phyloP scores from a whole-genome alignment of 2,888 invertebrate species.

The Leucophenga montana region DNA sequence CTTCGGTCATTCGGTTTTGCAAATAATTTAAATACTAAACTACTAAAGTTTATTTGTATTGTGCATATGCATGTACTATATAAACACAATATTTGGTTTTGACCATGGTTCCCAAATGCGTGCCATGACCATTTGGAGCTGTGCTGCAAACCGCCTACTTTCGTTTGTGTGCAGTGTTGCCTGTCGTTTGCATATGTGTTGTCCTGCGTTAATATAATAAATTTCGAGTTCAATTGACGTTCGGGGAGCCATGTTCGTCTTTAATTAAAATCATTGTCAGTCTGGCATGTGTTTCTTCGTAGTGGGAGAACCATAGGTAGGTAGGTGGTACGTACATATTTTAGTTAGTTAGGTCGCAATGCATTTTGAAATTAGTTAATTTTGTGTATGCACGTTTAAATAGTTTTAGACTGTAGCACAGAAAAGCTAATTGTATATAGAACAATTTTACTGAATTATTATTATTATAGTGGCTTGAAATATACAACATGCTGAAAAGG shows the following conservation, averaged over 20 bases:
- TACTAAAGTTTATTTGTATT: constrained; percentile 64
- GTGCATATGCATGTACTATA: constrained; percentile 5
- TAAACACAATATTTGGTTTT: no score
- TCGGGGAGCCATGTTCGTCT: constrained; percentile 62
- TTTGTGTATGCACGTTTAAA: background rate
- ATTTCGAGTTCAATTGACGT: constrained; percentile 58
- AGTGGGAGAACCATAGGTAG: no score
- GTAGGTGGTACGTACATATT: no score
- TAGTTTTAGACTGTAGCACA: background rate
- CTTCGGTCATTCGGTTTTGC: constrained; percentile 16
- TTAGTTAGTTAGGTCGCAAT: no score
- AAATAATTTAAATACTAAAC: constrained; percentile 68
- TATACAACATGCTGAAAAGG: no score
- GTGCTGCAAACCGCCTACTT: constrained; percentile 31
- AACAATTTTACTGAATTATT: background rate
- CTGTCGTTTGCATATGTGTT: constrained; percentile 38
- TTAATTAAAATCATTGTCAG: constrained; percentile 55
- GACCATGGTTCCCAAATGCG: constrained; percentile 40
- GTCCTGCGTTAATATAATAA: constrained; percentile 2
- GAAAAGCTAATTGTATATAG: background rate
- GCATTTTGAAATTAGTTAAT: background rate
- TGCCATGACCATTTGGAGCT: background rate
- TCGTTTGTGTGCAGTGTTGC: background rate
- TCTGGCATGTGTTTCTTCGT: no score
- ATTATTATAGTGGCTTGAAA: no score